Base-by-base conservation (phyloP, 2,113 vertebrate genomes). In the Hippolais icterina region DNA sequence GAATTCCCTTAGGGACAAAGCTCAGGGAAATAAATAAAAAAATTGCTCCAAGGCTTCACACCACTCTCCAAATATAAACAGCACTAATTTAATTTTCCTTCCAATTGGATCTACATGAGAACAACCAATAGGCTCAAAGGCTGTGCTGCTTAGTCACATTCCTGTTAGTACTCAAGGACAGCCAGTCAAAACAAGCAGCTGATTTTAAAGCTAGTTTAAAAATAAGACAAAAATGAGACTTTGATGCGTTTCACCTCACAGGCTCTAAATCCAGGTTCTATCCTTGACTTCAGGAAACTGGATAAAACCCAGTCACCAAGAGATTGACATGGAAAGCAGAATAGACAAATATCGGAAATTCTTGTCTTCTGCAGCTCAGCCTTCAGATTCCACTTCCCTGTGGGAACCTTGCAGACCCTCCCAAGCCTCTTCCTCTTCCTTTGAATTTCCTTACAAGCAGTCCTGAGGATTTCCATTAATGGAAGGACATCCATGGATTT, bases 211-310 rank as follows among this genome's bases (percentile, higher is more conserved):
- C 52, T 57, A 35, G 80, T 60, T 79, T 72, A 72, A 74, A 93
- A 93, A 91, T 24, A 77, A 49, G 29, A 46, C 52, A 91, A 87
- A 85, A 81, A 63, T 14, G 53, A 13, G 20, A 47, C 44, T 94
- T 94, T 50, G 57, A 84, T 52, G 53, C 39, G 24, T 66, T 94
- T 92, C 77, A 54, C 35, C 28, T 46, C 65, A 57, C 6, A 57
- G 31, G 18, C 19, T 78, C 28, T 90, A 86, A 88, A 88, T 33
- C 17, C 59, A 77, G 63, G 35, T 66, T 86, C 79, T 39, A 41
- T 15, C 85, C 90, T 90, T 74, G 75, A 79, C 75, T 96, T 86
- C 87, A 94, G 75, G 90, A 93, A 96, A 75, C 42, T 41, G 54
- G 22, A 74, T 60, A 78, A 83, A 96, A 86, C 76, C 1, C 31